phyloP scores from a whole-genome alignment of 2,797 vertebrate species.

The Sebastes vulpes region DNA sequence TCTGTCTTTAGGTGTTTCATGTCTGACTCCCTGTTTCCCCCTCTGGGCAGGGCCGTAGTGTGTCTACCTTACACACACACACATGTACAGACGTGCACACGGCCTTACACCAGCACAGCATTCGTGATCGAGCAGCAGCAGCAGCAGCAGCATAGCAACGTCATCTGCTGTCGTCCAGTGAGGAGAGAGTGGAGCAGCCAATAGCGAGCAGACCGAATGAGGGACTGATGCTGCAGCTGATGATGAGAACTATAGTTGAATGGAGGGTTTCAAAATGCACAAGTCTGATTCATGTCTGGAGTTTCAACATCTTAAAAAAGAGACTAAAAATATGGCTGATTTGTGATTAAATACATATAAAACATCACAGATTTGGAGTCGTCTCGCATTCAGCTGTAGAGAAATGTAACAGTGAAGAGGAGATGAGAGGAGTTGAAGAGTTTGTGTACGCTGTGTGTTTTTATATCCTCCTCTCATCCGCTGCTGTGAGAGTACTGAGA shows the following conservation, averaged over 20 bases:
- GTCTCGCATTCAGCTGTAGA: background rate
- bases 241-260: constrained; percentile 3
- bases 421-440: constrained; percentile 1
- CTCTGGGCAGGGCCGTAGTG: background rate
- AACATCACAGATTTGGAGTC: background rate
- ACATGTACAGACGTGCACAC: background rate
- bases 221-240: constrained; percentile 10
- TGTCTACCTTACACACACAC: background rate
- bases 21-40: background rate
- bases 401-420: background rate
- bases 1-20: constrained; percentile 19
- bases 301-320: background rate
- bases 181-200: constrained; percentile 27
- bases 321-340: background rate
- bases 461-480: constrained; percentile 54
- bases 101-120: constrained; percentile 14
- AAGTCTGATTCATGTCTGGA: constrained; percentile 4
- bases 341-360: background rate
- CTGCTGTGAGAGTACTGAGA: constrained; percentile 63
- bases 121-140: constrained; percentile 47
- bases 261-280: constrained; percentile 10
- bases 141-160: constrained; percentile 1
- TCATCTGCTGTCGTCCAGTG: constrained; percentile 49
- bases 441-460: background rate
- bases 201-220: constrained; percentile 1